A percentile compares a stretch with the other conserved stretches of the same genome.
These are phyloP conservation scores for Cybosia mesomella DNA, from an alignment of 2,888 invertebrate species.

Conservation along the genomic window DNA sequence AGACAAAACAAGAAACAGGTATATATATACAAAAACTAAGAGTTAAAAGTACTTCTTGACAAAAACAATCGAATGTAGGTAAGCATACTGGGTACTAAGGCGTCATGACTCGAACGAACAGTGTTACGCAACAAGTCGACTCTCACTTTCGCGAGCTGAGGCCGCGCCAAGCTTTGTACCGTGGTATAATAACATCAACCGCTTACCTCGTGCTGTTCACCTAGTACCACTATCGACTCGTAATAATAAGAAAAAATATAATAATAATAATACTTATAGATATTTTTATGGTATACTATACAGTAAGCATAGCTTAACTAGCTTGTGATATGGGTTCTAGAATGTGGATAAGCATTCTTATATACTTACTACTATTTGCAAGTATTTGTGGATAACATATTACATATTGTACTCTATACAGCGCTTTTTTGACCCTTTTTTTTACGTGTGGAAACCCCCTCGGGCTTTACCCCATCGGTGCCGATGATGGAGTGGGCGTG, in stretches of 20 bases:
- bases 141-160: slow-evolving; percentile 83
- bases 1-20: neutral
- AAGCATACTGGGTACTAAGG: slow-evolving; percentile 68
- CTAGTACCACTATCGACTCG: slow-evolving; percentile 59
- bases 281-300: neutral
- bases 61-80: slow-evolving; percentile 58
- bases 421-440: no score
- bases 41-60: slow-evolving; percentile 42
- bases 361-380: no score
- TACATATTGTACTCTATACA: no score
- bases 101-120: slow-evolving; percentile 69
- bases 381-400: no score
- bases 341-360: no score
- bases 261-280: neutral
- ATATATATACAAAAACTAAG: slow-evolving; percentile 30
- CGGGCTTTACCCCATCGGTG: no score
- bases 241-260: slow-evolving; percentile 49
- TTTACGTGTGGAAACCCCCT: no score
- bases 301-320: no score
- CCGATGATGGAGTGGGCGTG: no score
- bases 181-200: slow-evolving; percentile 67
- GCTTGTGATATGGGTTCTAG: no score
- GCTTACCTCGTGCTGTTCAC: slow-evolving; percentile 64
- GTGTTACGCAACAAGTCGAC: slow-evolving; percentile 79
- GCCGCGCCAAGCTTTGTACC: slow-evolving; percentile 69